phyloP scores from a whole-genome alignment of 2,113 vertebrate species.

The Saccopteryx leptura region DNA sequence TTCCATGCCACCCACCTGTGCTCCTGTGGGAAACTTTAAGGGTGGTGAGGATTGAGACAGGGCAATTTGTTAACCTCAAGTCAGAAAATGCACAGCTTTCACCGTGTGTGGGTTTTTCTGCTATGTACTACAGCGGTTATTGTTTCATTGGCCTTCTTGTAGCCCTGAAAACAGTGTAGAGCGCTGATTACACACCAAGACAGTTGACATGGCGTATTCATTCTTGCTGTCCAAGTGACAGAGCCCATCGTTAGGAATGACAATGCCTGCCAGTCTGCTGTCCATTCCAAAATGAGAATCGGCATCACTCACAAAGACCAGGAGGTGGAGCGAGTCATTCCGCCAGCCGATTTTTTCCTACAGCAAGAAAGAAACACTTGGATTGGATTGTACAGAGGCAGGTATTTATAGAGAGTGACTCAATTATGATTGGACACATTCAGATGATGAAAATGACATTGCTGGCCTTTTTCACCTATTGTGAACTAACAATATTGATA shows the following conservation, averaged over 20 bases:
- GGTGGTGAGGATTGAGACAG: not conserved
- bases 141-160: not conserved
- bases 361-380: slow-evolving; percentile 76
- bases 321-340: slow-evolving; percentile 96
- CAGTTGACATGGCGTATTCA: slow-evolving; percentile 95
- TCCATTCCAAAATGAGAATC: slow-evolving; percentile 99
- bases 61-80: not conserved
- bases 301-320: slow-evolving; percentile 97
- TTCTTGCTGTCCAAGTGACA: slow-evolving; percentile 97
- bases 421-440: slow-evolving; percentile 41
- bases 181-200: slow-evolving; percentile 89
- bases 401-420: not conserved
- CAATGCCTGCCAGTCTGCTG: slow-evolving; percentile 98
- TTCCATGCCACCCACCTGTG: not conserved
- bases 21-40: not conserved
- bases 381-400: not conserved
- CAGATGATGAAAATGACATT: not conserved
- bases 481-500: not conserved
- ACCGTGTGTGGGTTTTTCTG: not conserved
- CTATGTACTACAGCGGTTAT: not conserved
- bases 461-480: not conserved
- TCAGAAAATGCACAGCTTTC: not conserved
- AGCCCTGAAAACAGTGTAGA: not conserved
- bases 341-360: slow-evolving; percentile 99
- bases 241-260: slow-evolving; percentile 96